A percentile compares a stretch with the other conserved stretches of the same genome.
Evolutionary conservation across 2,113 vertebrate species (phyloP).

Genomic region (Vulpes ferrilata): DNA sequence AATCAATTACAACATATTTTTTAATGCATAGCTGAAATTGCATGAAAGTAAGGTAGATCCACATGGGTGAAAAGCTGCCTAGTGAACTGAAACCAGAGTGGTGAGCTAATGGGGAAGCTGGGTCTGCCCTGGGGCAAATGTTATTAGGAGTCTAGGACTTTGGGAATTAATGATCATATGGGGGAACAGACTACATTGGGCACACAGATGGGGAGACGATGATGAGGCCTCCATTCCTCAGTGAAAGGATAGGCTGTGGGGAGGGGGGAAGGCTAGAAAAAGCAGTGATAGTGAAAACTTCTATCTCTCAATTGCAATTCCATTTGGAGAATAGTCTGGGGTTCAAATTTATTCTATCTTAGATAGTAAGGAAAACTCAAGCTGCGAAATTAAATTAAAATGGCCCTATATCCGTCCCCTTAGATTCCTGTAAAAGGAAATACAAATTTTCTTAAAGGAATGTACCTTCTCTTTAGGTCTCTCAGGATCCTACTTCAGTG

Average conservation of each 20-base stretch:
- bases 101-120: conserved; percentile 11
- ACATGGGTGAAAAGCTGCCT: conserved; percentile 38
- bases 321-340: not conserved
- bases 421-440: not conserved
- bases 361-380: not conserved
- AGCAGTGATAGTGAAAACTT: not conserved
- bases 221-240: not conserved
- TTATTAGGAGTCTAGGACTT: not conserved
- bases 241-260: not conserved
- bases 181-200: not conserved
- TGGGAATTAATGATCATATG: not conserved
- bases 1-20: conserved; percentile 42
- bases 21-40: conserved; percentile 36
- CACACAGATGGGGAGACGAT: not conserved
- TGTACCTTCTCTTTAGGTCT: not conserved
- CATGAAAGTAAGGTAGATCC: conserved; percentile 46
- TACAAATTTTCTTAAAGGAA: conserved; percentile 14
- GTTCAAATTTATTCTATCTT: not conserved
- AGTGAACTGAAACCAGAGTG: conserved; percentile 9
- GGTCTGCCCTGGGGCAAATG: not conserved
- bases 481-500: not conserved
- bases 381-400: conserved; percentile 56
- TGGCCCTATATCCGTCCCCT: not conserved
- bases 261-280: not conserved
- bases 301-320: not conserved